A percentile compares a stretch with the other conserved stretches of the same genome.
phyloP scores from a whole-genome alignment of 2,888 invertebrate species.

The Dryocosmus kuriphilus region DNA sequence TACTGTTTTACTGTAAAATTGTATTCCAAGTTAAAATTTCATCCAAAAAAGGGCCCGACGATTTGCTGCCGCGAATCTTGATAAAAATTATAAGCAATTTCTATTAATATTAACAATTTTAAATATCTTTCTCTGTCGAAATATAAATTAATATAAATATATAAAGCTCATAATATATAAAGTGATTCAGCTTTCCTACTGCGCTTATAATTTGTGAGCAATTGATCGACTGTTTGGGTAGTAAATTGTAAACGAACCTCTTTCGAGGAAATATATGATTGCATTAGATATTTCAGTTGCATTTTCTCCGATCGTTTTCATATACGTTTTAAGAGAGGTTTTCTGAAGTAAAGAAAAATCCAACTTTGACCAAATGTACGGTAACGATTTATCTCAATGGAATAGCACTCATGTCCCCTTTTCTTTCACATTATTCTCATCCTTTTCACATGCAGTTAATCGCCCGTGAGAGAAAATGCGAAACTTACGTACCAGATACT shows the following conservation, averaged over 20 bases:
- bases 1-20: too few relatives aligned
- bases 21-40: too few relatives aligned
- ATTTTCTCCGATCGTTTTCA: slow-evolving; percentile 7
- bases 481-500: slow-evolving; percentile 23
- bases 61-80: too few relatives aligned
- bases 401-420: slow-evolving; percentile 18
- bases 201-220: neutral
- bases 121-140: too few relatives aligned
- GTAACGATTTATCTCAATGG: slow-evolving; percentile 15
- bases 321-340: slow-evolving; percentile 5
- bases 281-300: slow-evolving; percentile 27
- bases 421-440: neutral
- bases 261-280: slow-evolving; percentile 4
- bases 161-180: neutral
- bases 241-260: slow-evolving; percentile 9
- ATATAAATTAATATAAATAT: too few relatives aligned
- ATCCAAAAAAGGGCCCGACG: too few relatives aligned
- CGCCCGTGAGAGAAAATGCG: slow-evolving; percentile 20
- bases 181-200: neutral
- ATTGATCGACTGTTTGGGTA: neutral
- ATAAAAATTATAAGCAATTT: too few relatives aligned
- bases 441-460: slow-evolving; percentile 14
- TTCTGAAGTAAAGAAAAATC: neutral
- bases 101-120: too few relatives aligned
- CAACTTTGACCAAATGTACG: neutral